Percentiles rank a stretch among this genome's conserved stretches.
Conservation (phyloP, 2,113 vertebrate species). For the Hyperopisus bebe region DNA sequence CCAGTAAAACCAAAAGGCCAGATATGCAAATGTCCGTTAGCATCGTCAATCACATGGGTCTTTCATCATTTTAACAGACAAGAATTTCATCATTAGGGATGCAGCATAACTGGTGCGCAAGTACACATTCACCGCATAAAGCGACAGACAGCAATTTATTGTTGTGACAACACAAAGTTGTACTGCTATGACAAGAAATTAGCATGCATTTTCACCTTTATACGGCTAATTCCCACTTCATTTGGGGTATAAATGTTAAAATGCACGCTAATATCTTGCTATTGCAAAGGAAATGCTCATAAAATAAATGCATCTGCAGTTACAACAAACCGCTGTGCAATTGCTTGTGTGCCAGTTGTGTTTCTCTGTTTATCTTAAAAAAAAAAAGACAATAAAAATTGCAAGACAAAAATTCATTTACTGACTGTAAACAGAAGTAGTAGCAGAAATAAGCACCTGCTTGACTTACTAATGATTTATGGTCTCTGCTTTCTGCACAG, state of each 20-base stretch:
- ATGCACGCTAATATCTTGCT: background rate
- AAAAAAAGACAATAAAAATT: background rate
- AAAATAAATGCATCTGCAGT: background rate
- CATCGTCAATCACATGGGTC: background rate
- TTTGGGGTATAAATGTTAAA: background rate
- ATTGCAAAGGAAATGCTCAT: background rate
- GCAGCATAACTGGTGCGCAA: background rate
- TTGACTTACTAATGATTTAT: background rate
- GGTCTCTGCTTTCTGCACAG: background rate
- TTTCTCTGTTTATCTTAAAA: background rate
- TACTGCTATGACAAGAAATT: background rate
- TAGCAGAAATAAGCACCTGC: background rate
- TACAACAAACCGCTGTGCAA: background rate
- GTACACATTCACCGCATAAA: no score
- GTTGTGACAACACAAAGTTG: background rate
- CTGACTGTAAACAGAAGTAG: background rate
- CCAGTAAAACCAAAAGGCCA: background rate
- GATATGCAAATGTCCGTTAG: background rate
- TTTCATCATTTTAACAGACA: background rate
- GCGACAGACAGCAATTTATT: background rate
- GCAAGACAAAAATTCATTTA: background rate
- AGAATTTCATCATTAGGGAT: background rate
- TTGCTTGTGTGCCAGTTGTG: no score
- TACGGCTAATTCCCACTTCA: background rate
- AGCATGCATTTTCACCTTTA: background rate